A percentile compares a stretch with the other conserved stretches of the same genome.
These are phyloP conservation scores for Trachurus trachurus DNA, from an alignment of 2,797 vertebrate genomes.

Conservation along the genomic window DNA sequence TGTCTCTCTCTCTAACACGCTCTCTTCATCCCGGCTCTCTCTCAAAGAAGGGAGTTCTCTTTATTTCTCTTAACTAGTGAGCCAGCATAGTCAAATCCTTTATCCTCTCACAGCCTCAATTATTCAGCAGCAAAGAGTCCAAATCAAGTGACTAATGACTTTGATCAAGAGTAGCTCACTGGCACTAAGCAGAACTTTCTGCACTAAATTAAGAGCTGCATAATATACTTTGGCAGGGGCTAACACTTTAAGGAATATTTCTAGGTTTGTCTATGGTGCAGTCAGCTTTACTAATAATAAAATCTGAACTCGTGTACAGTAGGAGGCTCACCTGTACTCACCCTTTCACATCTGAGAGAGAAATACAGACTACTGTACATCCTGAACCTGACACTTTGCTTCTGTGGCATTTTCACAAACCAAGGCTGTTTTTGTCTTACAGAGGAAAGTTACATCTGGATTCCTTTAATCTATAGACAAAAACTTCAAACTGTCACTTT, in stretches of 20 bases:
- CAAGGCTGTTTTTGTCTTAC: background rate
- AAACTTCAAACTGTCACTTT: background rate
- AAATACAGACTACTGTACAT: background rate
- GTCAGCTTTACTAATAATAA: slow-evolving; percentile 38
- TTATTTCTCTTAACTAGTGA: slow-evolving; percentile 74
- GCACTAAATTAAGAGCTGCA: slow-evolving; percentile 76
- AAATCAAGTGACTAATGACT: slow-evolving; percentile 84
- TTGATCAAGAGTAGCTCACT: slow-evolving; percentile 80
- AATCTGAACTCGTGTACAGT: slow-evolving; percentile 25
- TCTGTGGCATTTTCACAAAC: background rate
- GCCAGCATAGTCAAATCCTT: slow-evolving; percentile 70
- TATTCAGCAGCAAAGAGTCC: slow-evolving; percentile 81
- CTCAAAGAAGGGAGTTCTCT: slow-evolving; percentile 52
- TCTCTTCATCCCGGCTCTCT: slow-evolving; percentile 20
- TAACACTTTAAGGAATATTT: slow-evolving; percentile 57
- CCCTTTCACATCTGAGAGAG: background rate
- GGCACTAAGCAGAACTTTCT: slow-evolving; percentile 72
- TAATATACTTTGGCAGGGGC: slow-evolving; percentile 65
- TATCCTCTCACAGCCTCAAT: slow-evolving; percentile 80
- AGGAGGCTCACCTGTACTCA: slow-evolving; percentile 8
- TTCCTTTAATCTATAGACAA: too few relatives aligned
- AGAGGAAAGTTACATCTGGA: background rate
- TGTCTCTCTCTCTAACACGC: background rate
- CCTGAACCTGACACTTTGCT: background rate
- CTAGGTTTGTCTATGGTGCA: slow-evolving; percentile 46